Evolutionary conservation across 2,888 invertebrate genomes (phyloP).

Genomic region (Deladenus siricidicola): DNA sequence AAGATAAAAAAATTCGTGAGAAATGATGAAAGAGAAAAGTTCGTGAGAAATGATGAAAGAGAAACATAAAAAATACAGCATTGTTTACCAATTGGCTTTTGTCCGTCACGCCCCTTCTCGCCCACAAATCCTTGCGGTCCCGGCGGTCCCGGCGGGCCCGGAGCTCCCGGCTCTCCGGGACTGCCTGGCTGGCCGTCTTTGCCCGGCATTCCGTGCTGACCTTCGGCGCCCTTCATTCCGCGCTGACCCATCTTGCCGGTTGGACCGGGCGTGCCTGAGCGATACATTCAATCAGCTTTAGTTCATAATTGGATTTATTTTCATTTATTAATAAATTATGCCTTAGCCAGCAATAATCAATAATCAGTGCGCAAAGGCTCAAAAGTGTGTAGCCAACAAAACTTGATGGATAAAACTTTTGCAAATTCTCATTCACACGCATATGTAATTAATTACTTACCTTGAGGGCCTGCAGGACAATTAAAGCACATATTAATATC

Average conservation of each 20-base stretch:
- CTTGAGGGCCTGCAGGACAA: constrained; percentile 45
- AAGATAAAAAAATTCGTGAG: too few species aligned
- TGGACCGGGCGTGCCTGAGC: constrained; percentile 30
- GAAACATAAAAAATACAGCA: too few species aligned
- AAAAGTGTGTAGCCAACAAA: too few species aligned
- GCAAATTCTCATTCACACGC: not conserved
- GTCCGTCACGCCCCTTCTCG: constrained; percentile 49
- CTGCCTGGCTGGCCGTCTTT: constrained; percentile 45
- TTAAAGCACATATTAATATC: constrained; percentile 43
- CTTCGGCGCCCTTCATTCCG: constrained; percentile 40
- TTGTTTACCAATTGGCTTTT: constrained; percentile 44
- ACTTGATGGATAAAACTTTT: not conserved
- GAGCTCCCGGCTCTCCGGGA: constrained; percentile 43
- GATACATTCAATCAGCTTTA: too few species aligned
- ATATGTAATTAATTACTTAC: constrained; percentile 5
- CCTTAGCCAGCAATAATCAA: too few species aligned
- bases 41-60: too few species aligned
- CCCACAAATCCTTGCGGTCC: constrained; percentile 23
- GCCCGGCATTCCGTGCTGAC: constrained; percentile 42
- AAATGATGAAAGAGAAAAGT: too few species aligned
- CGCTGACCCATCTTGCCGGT: constrained; percentile 43
- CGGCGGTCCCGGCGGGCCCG: constrained; percentile 45
- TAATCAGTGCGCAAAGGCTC: too few species aligned
- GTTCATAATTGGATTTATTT: too few species aligned
- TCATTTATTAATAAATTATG: too few species aligned